phyloP scores from a whole-genome alignment of 2,888 invertebrate genomes.

The Agrochola lychnidis region DNA sequence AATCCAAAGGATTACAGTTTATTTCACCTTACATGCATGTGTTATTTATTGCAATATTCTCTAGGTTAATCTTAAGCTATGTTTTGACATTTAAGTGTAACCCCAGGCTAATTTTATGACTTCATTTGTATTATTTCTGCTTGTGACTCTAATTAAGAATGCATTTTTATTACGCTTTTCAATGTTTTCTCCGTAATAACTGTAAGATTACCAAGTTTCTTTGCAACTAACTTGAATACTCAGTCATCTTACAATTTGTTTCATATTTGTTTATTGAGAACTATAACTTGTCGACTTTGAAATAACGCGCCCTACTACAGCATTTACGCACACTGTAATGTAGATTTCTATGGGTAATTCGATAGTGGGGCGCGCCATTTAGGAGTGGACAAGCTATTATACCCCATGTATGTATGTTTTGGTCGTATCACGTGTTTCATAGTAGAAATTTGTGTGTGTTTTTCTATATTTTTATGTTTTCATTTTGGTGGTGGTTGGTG shows the following conservation, averaged over 20 bases:
- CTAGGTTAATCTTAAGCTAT: slow-evolving; percentile 4
- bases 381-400: no score
- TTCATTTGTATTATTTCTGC: slow-evolving; percentile 66
- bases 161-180: slow-evolving; percentile 65
- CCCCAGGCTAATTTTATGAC: slow-evolving; percentile 65
- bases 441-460: slow-evolving; percentile 56
- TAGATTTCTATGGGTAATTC: no score
- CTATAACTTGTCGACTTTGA: no score
- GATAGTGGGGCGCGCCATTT: no score
- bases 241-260: slow-evolving; percentile 49
- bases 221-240: slow-evolving; percentile 9
- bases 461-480: slow-evolving; percentile 70
- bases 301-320: no score
- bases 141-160: slow-evolving; percentile 62
- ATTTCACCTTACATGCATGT: slow-evolving; percentile 18
- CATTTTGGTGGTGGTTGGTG: slow-evolving; percentile 89
- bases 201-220: slow-evolving; percentile 39
- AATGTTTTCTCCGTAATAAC: slow-evolving; percentile 56
- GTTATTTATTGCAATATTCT: not conserved
- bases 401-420: slow-evolving; percentile 38
- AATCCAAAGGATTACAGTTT: not conserved
- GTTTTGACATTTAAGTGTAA: slow-evolving; percentile 63
- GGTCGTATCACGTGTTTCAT: slow-evolving; percentile 61
- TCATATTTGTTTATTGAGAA: slow-evolving; percentile 36
- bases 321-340: no score